Percentiles rank a stretch among this genome's conserved stretches.
Conservation (phyloP, 2,888 invertebrate species). For the Eupithecia pulchellata region DNA sequence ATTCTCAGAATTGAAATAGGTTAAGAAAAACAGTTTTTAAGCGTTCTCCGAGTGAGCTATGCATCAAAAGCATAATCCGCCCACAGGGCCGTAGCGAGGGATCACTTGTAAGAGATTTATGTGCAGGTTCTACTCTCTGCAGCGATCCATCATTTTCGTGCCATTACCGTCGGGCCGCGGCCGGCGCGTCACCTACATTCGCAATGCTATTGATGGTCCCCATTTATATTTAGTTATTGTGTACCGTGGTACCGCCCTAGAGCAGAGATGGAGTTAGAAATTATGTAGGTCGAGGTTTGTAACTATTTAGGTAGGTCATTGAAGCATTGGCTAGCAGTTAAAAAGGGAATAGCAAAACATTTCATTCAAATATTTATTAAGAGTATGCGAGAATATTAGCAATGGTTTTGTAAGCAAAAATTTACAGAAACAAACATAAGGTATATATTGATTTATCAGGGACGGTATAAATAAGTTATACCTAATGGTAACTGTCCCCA, state of each 20-base stretch:
- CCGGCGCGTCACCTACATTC: conserved; percentile 39
- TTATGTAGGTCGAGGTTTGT: conserved; percentile 1
- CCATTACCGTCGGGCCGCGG: conserved; percentile 60
- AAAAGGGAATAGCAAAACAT: too few species aligned
- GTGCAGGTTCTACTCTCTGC: conserved; percentile 44
- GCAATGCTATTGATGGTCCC: conserved; percentile 39
- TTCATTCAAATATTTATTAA: not conserved
- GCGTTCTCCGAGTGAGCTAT: conserved; percentile 5
- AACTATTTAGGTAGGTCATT: not conserved
- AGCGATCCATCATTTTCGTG: conserved; percentile 70
- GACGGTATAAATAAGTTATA: not conserved
- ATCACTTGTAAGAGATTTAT: conserved; percentile 44
- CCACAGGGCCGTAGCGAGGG: conserved; percentile 20
- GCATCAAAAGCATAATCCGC: conserved; percentile 16
- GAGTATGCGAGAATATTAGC: not conserved
- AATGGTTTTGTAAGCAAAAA: too few species aligned
- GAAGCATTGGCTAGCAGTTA: not conserved
- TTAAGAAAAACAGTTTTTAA: conserved; percentile 6
- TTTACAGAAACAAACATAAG: too few species aligned
- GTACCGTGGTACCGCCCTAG: conserved; percentile 21
- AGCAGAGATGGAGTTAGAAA: conserved; percentile 13
- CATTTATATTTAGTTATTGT: conserved; percentile 44
- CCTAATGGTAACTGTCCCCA: not conserved
- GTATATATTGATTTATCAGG: not conserved
- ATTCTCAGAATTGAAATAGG: conserved; percentile 8